Percentiles rank a stretch among this genome's conserved stretches.
phyloP scores from a whole-genome alignment of 2,888 invertebrate species.

The Agrochola lychnidis region DNA sequence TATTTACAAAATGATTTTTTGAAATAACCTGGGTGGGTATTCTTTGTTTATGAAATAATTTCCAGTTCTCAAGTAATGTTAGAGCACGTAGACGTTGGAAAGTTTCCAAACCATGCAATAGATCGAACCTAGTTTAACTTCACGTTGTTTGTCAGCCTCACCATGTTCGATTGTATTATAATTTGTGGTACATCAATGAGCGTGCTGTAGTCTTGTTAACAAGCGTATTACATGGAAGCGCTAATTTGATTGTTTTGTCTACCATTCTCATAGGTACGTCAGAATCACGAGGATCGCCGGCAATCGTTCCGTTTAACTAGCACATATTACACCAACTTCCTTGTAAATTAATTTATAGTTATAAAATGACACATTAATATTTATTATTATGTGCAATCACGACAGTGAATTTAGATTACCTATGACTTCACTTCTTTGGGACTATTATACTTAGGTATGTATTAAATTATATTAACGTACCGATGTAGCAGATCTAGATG shows the following conservation, averaged over 20 bases:
- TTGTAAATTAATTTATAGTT: constrained; percentile 46
- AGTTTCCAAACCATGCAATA: neutral
- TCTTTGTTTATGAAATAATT: neutral
- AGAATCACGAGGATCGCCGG: constrained; percentile 60
- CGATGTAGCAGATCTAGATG: constrained; percentile 86
- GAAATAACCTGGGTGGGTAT: neutral
- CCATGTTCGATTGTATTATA: constrained; percentile 47
- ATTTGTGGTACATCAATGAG: constrained; percentile 52
- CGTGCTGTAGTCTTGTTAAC: constrained; percentile 55
- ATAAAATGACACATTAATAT: constrained; percentile 43
- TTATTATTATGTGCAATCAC: constrained; percentile 41
- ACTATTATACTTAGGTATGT: neutral
- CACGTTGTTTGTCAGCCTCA: constrained; percentile 14
- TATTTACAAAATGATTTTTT: neutral
- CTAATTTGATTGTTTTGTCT: constrained; percentile 67
- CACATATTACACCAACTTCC: constrained; percentile 26
- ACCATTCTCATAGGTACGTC: constrained; percentile 53
- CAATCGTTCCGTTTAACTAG: constrained; percentile 43
- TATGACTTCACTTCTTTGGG: constrained; percentile 37
- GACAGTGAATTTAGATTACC: constrained; percentile 38
- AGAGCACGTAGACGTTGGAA: constrained; percentile 12
- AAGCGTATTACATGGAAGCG: constrained; percentile 61
- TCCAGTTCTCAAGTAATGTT: neutral
- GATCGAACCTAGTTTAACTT: neutral
- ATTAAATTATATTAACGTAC: constrained; percentile 69